Percentiles rank a stretch among this genome's conserved stretches.
Evolutionary conservation across 2,113 vertebrate genomes (phyloP).

Genomic region (Gymnobelideus leadbeateri): DNA sequence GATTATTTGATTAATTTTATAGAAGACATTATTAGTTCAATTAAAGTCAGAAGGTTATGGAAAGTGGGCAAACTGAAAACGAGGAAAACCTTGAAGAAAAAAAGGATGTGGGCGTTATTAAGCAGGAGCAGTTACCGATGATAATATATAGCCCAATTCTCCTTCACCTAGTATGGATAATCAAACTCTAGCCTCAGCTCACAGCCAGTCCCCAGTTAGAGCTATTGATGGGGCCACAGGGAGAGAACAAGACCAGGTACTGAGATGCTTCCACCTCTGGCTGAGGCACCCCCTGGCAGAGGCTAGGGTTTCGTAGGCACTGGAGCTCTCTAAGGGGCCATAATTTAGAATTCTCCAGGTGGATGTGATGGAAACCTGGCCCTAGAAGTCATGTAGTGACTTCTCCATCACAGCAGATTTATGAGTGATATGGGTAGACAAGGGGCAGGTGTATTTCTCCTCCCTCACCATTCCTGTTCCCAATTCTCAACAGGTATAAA

Average conservation of each 20-base stretch:
- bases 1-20: background rate
- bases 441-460: constrained; percentile 16
- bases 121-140: background rate
- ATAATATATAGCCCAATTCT: background rate
- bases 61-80: background rate
- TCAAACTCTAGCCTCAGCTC: background rate
- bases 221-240: background rate
- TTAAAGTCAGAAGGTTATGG: background rate
- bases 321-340: background rate
- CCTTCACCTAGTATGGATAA: background rate
- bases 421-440: background rate
- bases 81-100: background rate
- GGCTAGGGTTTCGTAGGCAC: background rate
- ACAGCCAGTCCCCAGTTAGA: background rate
- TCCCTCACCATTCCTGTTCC: constrained; percentile 2
- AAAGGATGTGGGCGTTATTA: background rate
- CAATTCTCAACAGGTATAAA: background rate
- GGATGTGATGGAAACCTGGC: constrained; percentile 33
- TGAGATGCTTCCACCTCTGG: background rate
- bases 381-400: background rate
- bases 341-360: constrained; percentile 1
- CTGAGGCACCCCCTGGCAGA: background rate
- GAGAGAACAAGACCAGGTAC: background rate
- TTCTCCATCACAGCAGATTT: constrained; percentile 11
- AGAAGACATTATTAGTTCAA: constrained; percentile 2